Evolutionary conservation across 2,113 vertebrate species (phyloP).

Genomic region (Odontophorus gujanensis): DNA sequence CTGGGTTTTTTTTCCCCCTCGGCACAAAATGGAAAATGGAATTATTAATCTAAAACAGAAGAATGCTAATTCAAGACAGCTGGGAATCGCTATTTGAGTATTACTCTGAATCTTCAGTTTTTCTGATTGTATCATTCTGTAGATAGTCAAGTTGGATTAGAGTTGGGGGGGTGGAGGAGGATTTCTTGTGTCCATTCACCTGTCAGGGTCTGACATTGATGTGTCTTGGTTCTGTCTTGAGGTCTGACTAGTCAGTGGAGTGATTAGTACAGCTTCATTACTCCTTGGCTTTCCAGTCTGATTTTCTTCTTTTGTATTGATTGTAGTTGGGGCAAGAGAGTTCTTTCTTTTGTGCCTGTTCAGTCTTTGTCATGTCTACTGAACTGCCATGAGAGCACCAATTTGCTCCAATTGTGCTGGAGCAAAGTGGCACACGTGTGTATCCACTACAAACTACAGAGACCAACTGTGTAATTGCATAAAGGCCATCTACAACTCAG

Average conservation of each 20-base stretch:
- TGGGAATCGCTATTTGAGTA: not conserved
- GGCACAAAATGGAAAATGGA: not conserved
- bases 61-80: not conserved
- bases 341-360: not conserved
- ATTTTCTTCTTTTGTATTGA: not conserved
- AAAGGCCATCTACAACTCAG: not conserved
- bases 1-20: not conserved
- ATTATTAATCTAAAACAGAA: not conserved
- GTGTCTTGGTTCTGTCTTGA: not conserved
- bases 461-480: not conserved
- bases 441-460: not conserved
- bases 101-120: not conserved
- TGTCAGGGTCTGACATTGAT: not conserved
- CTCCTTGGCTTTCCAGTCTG: fast-evolving
- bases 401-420: not conserved
- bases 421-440: not conserved
- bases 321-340: not conserved
- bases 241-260: not conserved
- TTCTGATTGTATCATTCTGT: not conserved
- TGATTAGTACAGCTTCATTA: not conserved
- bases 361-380: not conserved
- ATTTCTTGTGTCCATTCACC: not conserved
- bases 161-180: not conserved
- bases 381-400: not conserved
- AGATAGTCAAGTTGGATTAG: fast-evolving